phyloP scores from a whole-genome alignment of 1,140 invertebrate species.

The Macrobrachium nipponense region DNA sequence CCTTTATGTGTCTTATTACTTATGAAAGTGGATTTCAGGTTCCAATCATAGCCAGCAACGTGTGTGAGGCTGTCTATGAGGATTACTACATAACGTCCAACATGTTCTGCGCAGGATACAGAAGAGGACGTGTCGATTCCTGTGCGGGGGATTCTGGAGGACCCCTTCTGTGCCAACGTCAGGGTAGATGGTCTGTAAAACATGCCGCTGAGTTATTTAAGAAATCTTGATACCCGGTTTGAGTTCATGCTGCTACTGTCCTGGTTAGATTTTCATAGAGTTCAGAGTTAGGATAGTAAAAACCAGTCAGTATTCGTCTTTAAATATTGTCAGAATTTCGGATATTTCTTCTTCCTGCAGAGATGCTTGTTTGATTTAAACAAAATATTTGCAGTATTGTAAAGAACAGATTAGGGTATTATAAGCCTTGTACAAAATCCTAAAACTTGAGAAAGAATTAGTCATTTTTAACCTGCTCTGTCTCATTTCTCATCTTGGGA shows the following conservation, averaged over 20 bases:
- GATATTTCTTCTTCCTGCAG: too few species aligned
- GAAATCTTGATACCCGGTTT: neutral
- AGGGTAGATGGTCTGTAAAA: slow-evolving; percentile 63
- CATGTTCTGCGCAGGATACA: slow-evolving; percentile 76
- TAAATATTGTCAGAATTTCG: too few species aligned
- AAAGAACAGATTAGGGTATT: too few species aligned
- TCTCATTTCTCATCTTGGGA: slow-evolving; percentile 67
- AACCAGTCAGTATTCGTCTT: too few species aligned
- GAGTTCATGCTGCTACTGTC: too few species aligned
- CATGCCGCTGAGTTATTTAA: neutral
- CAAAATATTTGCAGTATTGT: too few species aligned
- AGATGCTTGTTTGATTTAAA: too few species aligned
- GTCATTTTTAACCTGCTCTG: neutral
- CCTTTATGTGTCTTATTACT: neutral
- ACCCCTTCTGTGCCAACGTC: slow-evolving; percentile 73
- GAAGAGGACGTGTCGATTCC: slow-evolving; percentile 71
- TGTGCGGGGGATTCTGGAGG: slow-evolving; percentile 79
- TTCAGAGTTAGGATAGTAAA: too few species aligned
- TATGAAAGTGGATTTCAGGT: slow-evolving; percentile 66
- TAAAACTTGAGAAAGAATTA: too few species aligned
- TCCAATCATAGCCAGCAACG: slow-evolving; percentile 71
- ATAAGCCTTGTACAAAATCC: too few species aligned
- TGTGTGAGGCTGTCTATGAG: slow-evolving; percentile 71
- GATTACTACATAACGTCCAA: slow-evolving; percentile 73
- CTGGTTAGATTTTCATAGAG: too few species aligned